These are phyloP conservation scores for Drosophila auraria DNA, from an alignment of 1,140 invertebrate species.

Conservation along the genomic window DNA sequence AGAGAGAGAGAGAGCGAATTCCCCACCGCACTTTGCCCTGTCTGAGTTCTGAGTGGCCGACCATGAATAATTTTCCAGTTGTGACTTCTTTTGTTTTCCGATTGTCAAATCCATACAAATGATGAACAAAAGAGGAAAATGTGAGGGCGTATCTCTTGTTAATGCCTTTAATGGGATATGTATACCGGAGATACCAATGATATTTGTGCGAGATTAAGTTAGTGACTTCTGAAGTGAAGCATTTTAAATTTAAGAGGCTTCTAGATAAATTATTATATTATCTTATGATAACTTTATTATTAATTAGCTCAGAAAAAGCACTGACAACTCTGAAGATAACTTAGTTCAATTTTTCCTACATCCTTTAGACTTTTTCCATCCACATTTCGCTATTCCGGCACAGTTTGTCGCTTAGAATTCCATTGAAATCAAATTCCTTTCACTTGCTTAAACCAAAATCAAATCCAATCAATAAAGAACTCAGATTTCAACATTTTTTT, in stretches of 20 bases:
- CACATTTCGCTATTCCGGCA: background rate
- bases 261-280: background rate
- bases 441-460: conserved; percentile 42
- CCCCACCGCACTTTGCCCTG: conserved; percentile 9
- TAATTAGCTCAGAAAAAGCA: background rate
- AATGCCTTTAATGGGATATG: conserved; percentile 40
- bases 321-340: background rate
- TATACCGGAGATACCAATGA: conserved; percentile 5
- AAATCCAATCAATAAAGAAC: conserved; percentile 44
- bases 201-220: background rate
- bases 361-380: no score
- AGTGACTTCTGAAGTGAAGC: no score
- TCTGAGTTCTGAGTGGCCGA: conserved; percentile 58
- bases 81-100: conserved; percentile 42
- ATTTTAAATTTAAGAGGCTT: no score
- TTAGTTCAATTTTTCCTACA: background rate
- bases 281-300: no score
- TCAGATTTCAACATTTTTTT: conserved; percentile 29
- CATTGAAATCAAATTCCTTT: conserved; percentile 46
- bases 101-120: conserved; percentile 64
- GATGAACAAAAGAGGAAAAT: conserved; percentile 38
- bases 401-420: conserved; percentile 4
- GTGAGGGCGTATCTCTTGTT: conserved; percentile 34
- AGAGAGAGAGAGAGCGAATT: conserved; percentile 9
- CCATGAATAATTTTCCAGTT: conserved; percentile 78